These are phyloP conservation scores for Nephrotoma appendiculata DNA, from an alignment of 2,888 invertebrate genomes.

Conservation along the genomic window DNA sequence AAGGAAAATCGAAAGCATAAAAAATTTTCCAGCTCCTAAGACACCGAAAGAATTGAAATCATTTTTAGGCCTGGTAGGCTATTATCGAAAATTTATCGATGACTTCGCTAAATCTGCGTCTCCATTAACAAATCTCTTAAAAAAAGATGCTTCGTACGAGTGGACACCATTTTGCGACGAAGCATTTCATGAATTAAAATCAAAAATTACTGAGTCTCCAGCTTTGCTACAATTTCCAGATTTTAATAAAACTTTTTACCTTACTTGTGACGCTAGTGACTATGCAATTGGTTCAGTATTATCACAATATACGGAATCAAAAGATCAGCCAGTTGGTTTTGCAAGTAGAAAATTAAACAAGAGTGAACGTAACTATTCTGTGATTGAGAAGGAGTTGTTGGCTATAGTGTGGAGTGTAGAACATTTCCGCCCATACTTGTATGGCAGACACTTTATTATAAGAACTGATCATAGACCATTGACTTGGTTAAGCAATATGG, in stretches of 20 bases:
- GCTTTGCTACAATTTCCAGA: slow-evolving; percentile 25
- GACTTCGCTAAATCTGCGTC: slow-evolving; percentile 16
- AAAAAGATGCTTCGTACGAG: slow-evolving; percentile 11
- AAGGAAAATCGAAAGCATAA: slow-evolving; percentile 12
- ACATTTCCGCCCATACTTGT: neutral
- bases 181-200: neutral
- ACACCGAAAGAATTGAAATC: slow-evolving; percentile 13
- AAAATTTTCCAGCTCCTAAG: slow-evolving; percentile 13
- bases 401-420: neutral
- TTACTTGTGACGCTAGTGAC: slow-evolving; percentile 20
- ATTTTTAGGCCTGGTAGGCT: slow-evolving; percentile 19
- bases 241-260: slow-evolving; percentile 18
- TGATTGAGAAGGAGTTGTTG: neutral
- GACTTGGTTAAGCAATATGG: neutral
- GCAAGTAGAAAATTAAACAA: neutral
- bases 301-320: slow-evolving; percentile 13
- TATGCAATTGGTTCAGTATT: slow-evolving; percentile 18
- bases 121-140: slow-evolving; percentile 7
- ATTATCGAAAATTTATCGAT: slow-evolving; percentile 20
- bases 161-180: slow-evolving; percentile 10
- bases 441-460: neutral
- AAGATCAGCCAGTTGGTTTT: neutral
- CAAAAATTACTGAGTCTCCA: slow-evolving; percentile 8
- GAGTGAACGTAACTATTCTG: neutral
- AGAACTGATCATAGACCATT: neutral